A percentile compares a stretch with the other conserved stretches of the same genome.
Conservation (phyloP, 2,888 invertebrate species). For the Yponomeuta evonymella region DNA sequence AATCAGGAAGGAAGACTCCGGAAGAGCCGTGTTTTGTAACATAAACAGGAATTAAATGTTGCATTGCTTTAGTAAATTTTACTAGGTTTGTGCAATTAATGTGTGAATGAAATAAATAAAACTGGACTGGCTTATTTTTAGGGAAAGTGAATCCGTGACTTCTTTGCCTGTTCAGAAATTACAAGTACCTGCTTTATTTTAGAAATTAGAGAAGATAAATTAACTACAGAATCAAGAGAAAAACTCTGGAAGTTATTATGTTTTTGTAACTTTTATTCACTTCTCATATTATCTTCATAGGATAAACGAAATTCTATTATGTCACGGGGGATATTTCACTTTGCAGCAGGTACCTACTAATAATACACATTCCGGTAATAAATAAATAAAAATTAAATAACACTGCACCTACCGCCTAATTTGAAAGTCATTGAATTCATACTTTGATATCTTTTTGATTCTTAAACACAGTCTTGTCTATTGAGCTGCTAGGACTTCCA, state of each 20-base stretch:
- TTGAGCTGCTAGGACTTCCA: slow-evolving; percentile 85
- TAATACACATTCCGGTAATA: no score
- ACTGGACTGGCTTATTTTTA: no score
- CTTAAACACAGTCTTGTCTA: slow-evolving; percentile 83
- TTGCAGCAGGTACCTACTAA: no score
- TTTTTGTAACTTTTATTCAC: neutral
- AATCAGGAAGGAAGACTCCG: no score
- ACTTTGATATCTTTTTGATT: slow-evolving; percentile 77
- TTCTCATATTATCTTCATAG: neutral
- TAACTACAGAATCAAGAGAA: neutral
- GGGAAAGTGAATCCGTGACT: no score
- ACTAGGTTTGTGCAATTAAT: no score
- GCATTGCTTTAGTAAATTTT: no score
- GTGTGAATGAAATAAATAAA: no score
- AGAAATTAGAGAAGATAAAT: neutral
- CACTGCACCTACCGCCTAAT: slow-evolving; percentile 40
- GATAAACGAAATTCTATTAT: neutral
- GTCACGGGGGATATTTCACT: no score
- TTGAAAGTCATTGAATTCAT: slow-evolving; percentile 64
- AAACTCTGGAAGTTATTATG: neutral
- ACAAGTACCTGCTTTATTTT: neutral
- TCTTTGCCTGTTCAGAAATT: neutral
- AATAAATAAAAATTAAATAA: neutral
- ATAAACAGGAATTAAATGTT: no score
- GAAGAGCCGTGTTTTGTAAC: no score